These are phyloP conservation scores for Rhadinocentrus ornatus DNA, from an alignment of 2,797 vertebrate genomes.

Conservation along the genomic window DNA sequence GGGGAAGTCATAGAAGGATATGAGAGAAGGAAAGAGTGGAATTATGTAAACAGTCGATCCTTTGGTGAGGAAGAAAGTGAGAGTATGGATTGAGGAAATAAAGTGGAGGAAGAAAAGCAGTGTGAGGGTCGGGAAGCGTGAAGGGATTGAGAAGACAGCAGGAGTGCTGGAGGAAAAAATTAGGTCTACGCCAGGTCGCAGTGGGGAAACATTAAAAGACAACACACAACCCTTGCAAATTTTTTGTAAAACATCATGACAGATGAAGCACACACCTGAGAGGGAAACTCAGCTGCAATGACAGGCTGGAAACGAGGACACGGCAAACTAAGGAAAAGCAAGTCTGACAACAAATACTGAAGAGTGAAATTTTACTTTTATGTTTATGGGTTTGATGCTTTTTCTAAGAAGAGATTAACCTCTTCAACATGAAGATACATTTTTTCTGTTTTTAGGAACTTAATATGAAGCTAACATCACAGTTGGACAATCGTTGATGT, in stretches of 20 bases:
- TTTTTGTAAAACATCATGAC: neutral
- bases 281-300: constrained; percentile 1
- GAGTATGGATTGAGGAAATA: constrained; percentile 39
- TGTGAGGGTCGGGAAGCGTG: constrained; percentile 15
- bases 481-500: neutral
- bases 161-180: constrained; percentile 22
- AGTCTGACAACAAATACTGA: neutral
- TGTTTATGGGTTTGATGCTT: neutral
- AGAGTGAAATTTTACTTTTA: neutral
- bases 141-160: constrained; percentile 29
- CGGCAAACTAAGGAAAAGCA: neutral
- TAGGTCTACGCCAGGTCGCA: constrained; percentile 26
- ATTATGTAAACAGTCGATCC: constrained; percentile 75
- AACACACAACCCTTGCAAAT: constrained; percentile 5
- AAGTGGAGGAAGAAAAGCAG: constrained; percentile 26
- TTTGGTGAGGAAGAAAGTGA: constrained; percentile 52
- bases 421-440: too few species aligned
- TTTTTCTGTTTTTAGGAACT: neutral
- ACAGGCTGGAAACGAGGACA: neutral
- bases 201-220: constrained; percentile 24
- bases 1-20: constrained; percentile 37
- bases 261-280: constrained; percentile 5
- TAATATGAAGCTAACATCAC: neutral
- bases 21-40: constrained; percentile 55
- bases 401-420: neutral